phyloP scores from a whole-genome alignment of 1,140 invertebrate genomes.

The Heliconius melpomene region DNA sequence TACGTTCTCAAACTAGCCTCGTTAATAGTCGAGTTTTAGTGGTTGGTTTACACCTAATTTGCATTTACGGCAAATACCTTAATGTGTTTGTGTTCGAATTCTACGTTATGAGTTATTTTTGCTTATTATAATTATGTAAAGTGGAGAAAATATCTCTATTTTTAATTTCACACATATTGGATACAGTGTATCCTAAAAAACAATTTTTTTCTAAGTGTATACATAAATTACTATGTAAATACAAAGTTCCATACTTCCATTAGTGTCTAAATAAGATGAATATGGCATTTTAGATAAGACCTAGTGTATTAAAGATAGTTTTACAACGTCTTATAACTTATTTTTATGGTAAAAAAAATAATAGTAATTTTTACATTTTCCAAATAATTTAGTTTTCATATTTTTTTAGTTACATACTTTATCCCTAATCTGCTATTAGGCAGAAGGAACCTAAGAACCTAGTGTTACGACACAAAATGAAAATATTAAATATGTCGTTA shows the following conservation, averaged over 20 bases:
- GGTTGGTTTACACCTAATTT: not conserved
- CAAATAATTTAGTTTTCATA: too few species aligned
- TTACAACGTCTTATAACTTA: not conserved
- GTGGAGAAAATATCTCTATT: too few species aligned
- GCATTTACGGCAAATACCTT: not conserved
- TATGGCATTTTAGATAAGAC: not conserved
- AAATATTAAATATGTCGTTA: too few species aligned
- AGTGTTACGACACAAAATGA: too few species aligned
- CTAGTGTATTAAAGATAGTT: not conserved
- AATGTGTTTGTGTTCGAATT: not conserved
- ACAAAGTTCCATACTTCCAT: constrained; percentile 42
- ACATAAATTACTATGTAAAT: constrained; percentile 24
- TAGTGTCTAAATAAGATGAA: constrained; percentile 27
- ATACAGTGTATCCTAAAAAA: not conserved
- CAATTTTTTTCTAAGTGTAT: not conserved
- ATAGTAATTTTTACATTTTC: not conserved
- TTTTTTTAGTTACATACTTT: too few species aligned
- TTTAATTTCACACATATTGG: too few species aligned
- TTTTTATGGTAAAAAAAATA: too few species aligned
- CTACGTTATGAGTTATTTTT: too few species aligned
- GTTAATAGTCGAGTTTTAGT: constrained; percentile 9
- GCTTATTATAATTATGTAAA: too few species aligned
- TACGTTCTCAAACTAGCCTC: constrained; percentile 21
- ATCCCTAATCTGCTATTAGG: not conserved
- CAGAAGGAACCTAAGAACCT: not conserved